Base-by-base conservation (phyloP, 1,140 invertebrate genomes). In the Varroa destructor region DNA sequence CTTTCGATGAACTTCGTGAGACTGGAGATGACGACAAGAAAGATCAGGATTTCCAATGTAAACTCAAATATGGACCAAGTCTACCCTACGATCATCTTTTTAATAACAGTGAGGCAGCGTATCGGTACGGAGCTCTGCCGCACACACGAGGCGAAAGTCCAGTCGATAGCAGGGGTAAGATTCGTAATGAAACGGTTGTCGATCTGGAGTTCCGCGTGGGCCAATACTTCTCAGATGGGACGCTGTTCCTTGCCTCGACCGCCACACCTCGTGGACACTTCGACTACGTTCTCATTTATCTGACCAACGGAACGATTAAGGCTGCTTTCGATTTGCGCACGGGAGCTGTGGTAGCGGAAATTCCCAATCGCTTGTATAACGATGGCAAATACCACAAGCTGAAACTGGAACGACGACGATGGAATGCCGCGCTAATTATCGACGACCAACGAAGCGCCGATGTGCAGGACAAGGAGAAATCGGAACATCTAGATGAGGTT, bases 361-460 rank as follows among this genome's bases (percentile, higher is more conserved):
- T 67, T 12, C 61, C 12, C 61, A 46, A 2, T 1, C 61, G 61
- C 46, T 40, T 67, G 14, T 67, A 25, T 37, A 67, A 67, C 61
- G 61, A 67, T 46, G 61, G 61, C 40, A n/a, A 67, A 37, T 67
- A 67, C 37, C 61, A 67, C 61, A 1, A 67, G 37, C 61, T 67
- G 61, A 67, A 40, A 46, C 40, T 67, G 10, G 61, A 67, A 37
- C 40, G 61, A 40, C 61, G 46, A 43, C 14, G 10, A 46, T 46
- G 10, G 10, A 40, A 67, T 12, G 61, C 40, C 10, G 61, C 36
- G 2, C 40, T 67, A 40, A 43, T 43, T 8, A 46, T 67, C 37
- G 61, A 67, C 37, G 61, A 40, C 8, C 40, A 25, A 2, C 40
- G 46, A 8, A 46, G 61, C 61, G 46, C 37, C 36, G 61, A 67